A percentile compares a stretch with the other conserved stretches of the same genome.
phyloP scores from a whole-genome alignment of 2,888 invertebrate genomes.

The Drosophila meridionalis region DNA sequence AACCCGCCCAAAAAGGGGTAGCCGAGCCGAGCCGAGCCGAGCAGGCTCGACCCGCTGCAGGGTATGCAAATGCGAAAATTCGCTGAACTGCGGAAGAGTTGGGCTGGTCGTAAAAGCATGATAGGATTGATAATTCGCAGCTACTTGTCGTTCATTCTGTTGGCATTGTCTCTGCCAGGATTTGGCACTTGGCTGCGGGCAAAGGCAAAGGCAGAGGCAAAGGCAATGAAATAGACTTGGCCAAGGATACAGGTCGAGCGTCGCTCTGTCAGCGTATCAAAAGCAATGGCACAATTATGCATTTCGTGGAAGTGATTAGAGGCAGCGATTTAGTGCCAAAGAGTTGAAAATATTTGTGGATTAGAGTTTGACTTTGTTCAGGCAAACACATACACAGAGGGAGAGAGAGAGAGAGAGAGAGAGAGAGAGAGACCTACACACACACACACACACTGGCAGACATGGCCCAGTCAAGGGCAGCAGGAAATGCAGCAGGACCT shows the following conservation, averaged over 20 bases:
- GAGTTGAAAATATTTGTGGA: conserved; percentile 79
- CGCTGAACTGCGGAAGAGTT: conserved; percentile 41
- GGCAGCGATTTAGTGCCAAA: conserved; percentile 63
- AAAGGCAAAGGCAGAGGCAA: too few relatives aligned
- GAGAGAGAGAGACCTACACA: not conserved
- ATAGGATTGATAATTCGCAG: conserved; percentile 80
- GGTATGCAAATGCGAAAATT: conserved; percentile 25
- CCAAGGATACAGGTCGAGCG: conserved; percentile 2
- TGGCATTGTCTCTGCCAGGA: conserved; percentile 57
- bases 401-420: not conserved
- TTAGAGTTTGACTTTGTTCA: conserved; percentile 48
- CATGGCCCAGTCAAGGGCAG: conserved; percentile 29
- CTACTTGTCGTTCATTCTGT: conserved; percentile 79
- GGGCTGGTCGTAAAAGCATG: conserved; percentile 71
- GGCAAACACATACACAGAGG: not conserved
- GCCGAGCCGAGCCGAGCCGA: conserved; percentile 4
- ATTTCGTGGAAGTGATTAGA: conserved; percentile 74
- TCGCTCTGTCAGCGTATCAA: conserved; percentile 40
- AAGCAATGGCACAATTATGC: conserved; percentile 71
- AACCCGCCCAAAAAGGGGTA: conserved; percentile 49
- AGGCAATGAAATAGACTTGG: not conserved
- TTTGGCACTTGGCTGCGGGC: conserved; percentile 77
- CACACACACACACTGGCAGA: not conserved
- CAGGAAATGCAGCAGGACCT: conserved; percentile 62
- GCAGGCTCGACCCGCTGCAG: not conserved